A percentile compares a stretch with the other conserved stretches of the same genome.
Conservation (phyloP, 2,888 invertebrate genomes). For the Aplocera efformata region DNA sequence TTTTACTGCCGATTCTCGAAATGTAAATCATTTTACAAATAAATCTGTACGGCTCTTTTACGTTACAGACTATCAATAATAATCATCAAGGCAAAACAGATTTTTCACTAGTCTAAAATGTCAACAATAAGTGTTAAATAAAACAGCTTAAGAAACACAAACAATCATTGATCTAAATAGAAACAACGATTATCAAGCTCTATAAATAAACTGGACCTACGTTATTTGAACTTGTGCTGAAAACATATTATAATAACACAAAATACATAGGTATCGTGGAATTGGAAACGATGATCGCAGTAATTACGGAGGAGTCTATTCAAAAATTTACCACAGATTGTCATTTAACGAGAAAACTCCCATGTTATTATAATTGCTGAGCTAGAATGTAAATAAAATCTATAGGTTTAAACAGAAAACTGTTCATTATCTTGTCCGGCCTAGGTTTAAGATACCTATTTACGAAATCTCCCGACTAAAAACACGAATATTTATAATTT, state of each 20-base stretch:
- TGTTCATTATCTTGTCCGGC: too few relatives aligned
- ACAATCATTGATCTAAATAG: constrained; percentile 48
- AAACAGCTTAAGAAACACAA: constrained; percentile 67
- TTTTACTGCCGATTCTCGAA: constrained; percentile 62
- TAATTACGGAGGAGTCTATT: too few relatives aligned
- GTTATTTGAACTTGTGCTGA: constrained; percentile 78
- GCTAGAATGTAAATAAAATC: too few relatives aligned
- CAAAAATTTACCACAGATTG: too few relatives aligned
- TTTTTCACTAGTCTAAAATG: constrained; percentile 74
- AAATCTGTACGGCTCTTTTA: constrained; percentile 72
- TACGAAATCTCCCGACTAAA: too few relatives aligned
- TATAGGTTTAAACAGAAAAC: too few relatives aligned
- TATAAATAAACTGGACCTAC: constrained; percentile 77
- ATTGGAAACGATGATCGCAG: too few relatives aligned
- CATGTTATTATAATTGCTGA: too few relatives aligned
- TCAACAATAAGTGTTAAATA: constrained; percentile 79
- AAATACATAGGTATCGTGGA: constrained; percentile 32
- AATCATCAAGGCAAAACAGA: constrained; percentile 75
- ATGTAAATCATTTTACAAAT: constrained; percentile 63
- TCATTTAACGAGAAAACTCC: too few relatives aligned
- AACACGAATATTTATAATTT: too few relatives aligned
- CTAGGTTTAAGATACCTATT: too few relatives aligned
- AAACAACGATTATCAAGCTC: constrained; percentile 61
- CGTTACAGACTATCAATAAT: constrained; percentile 73
- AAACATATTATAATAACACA: constrained; percentile 62